These are phyloP conservation scores for Indicator maculatus DNA, from an alignment of 2,113 vertebrate species.

Conservation along the genomic window DNA sequence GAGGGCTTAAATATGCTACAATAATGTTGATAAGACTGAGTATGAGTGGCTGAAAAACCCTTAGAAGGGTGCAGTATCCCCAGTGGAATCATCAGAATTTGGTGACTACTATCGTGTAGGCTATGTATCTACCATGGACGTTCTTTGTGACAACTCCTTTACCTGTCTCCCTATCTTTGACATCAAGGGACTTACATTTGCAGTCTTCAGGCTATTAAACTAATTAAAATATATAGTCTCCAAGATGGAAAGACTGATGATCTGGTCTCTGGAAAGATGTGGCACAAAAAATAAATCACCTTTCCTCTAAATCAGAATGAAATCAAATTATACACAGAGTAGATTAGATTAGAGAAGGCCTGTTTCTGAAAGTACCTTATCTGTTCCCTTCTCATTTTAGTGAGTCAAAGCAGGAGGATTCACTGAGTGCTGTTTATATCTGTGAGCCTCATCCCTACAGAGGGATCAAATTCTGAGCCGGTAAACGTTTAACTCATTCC, in stretches of 20 bases:
- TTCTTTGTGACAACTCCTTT: background rate
- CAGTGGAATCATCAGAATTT: background rate
- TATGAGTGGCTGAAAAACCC: background rate
- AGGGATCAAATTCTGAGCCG: constrained; percentile 33
- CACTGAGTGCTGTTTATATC: background rate
- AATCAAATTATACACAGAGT: constrained; percentile 49
- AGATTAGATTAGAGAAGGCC: constrained; percentile 57
- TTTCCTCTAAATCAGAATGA: constrained; percentile 50
- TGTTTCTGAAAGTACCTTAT: constrained; percentile 50
- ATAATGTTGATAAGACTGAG: background rate
- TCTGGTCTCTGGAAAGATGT: constrained; percentile 31
- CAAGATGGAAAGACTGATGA: constrained; percentile 33
- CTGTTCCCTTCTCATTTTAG: constrained; percentile 1
- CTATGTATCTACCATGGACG: background rate
- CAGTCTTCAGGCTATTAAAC: constrained; percentile 28
- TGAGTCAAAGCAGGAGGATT: background rate
- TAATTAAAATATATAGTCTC: constrained; percentile 44
- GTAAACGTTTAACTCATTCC: background rate
- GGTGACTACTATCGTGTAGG: background rate
- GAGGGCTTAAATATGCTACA: background rate
- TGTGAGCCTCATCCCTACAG: background rate
- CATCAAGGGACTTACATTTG: background rate
- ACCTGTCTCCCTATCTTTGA: background rate
- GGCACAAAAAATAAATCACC: background rate
- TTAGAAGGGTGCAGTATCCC: background rate